Evolutionary conservation across 2,888 invertebrate genomes (phyloP), one percentile per base, ranked within the genome.

Genomic region (Adineta ricciae): DNA sequence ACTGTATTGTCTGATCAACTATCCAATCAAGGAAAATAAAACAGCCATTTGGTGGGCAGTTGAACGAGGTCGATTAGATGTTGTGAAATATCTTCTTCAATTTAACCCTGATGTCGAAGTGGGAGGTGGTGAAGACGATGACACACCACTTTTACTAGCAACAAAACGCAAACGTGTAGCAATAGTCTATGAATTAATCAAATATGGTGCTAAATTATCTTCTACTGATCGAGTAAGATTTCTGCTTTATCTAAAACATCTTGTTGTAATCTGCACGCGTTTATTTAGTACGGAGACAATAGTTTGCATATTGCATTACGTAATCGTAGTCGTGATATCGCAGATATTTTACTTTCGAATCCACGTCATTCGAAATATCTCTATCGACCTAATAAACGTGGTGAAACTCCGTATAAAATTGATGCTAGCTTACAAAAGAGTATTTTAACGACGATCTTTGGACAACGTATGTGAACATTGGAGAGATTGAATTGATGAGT

Each of bases 341-440:
- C 96, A 0, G 97, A 97, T 91, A 94, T 97, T 86, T 92, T 99
- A 41, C 92, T 99, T 84, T 93, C 96, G 50, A 97, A 98, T 91
- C 98, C 98, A 32, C 96, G 96, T 91, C 94, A 98, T 90, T 96
- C 96, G 89, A 96, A 97, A 89, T 92, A 97, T 87, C 91, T 97
- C 64, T 97, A 98, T 91, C 93, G 96, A 88, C 96, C 97, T 27
- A 98, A 98, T 91, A 94, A 95, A 88, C 93, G 94, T 27, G 96
- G 97, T 83, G 97, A 98, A 90, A 99, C 98, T 0, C 97, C 98
- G 0, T 99, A 99, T 91, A 96, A 95, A 89, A 96, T 99, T 88
- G 99, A 99, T 91, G 94, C 96, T 89, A 94, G 94, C 88, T 95
- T 96, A 91, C 95, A 95, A 89, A 96, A 96, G 91, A 95, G 96